Base-by-base conservation (phyloP, 1,140 invertebrate genomes). In the Drosophila carrolli region DNA sequence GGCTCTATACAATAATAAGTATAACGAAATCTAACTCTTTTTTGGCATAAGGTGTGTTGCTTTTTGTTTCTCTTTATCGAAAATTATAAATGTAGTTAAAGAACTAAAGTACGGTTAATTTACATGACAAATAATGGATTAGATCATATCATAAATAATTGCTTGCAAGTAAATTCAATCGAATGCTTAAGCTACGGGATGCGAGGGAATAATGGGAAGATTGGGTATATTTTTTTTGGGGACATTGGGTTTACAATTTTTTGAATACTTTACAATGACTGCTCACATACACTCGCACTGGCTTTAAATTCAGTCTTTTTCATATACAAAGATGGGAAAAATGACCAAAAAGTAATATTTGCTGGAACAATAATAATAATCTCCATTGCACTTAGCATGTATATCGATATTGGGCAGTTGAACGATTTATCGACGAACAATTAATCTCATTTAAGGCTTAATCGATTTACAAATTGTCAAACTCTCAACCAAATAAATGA, bases 21-120 rank as follows among this genome's bases (percentile, higher is more conserved):
- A 41, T 40, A 85, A 85, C 74, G 82, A 81, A 81, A 85, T 76
- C 73, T 84, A 67, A 56, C 27, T 75, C 73, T 59, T 63, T 77
- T 75, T 73, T 81, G 80, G 58, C 81, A 82, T 58, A 83, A 66
- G 61, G 58, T 84, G 57, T 81, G 43, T 57, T 50, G 50, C 48
- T 53, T 72, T 72, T 66, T 72, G 37, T 53, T 78, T 84, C 63
- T 65, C 54, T 65, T 70, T 40, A 37, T 73, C 55, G 58, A 85
- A 51, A 85, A 85, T 85, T 85, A 85, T 85, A 85, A 81, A 85
- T 85, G 82, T 85, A 85, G 82, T 81, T 86, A 85, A 85, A 68
- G 58, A 85, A 84, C 79, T 86, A 74, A 78, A 68, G 27, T 59
- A 60, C 19, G 41, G n/a, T 73, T 53, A 48, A 61, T 68, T 59